Evolutionary conservation across 2,888 invertebrate species (phyloP).

Genomic region (Dione vanillae): DNA sequence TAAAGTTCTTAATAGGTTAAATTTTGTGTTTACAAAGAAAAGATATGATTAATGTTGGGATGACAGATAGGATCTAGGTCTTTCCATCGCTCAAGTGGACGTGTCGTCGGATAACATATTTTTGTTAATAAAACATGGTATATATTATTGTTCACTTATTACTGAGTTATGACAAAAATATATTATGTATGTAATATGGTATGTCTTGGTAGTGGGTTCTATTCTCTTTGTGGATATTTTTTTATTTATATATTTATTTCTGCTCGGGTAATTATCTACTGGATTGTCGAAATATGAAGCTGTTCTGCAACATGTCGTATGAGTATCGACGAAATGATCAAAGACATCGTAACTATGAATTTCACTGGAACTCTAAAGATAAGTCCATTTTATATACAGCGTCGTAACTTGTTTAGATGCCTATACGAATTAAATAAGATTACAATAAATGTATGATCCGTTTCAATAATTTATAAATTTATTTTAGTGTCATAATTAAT

Average conservation of each 20-base stretch:
- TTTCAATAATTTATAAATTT: too few relatives aligned
- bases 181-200: too few relatives aligned
- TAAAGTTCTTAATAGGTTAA: not conserved
- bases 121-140: not conserved
- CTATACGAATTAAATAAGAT: conserved; percentile 3
- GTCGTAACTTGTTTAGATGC: not conserved
- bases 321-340: not conserved
- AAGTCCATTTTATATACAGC: conserved; percentile 1
- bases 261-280: too few relatives aligned
- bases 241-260: too few relatives aligned
- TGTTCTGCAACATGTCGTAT: not conserved
- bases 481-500: too few relatives aligned
- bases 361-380: conserved; percentile 1
- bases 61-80: conserved; percentile 13
- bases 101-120: conserved; percentile 1
- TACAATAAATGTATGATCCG: not conserved
- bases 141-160: too few relatives aligned
- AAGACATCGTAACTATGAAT: conserved; percentile 1
- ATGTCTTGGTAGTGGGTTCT: too few relatives aligned
- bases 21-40: conserved; percentile 18
- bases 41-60: conserved; percentile 17
- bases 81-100: conserved; percentile 13
- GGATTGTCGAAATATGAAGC: too few relatives aligned
- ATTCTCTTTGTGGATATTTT: too few relatives aligned
- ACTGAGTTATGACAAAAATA: too few relatives aligned